Evolutionary conservation across 2,113 vertebrate species (phyloP).

Genomic region (Gallinago paraguaiae): DNA sequence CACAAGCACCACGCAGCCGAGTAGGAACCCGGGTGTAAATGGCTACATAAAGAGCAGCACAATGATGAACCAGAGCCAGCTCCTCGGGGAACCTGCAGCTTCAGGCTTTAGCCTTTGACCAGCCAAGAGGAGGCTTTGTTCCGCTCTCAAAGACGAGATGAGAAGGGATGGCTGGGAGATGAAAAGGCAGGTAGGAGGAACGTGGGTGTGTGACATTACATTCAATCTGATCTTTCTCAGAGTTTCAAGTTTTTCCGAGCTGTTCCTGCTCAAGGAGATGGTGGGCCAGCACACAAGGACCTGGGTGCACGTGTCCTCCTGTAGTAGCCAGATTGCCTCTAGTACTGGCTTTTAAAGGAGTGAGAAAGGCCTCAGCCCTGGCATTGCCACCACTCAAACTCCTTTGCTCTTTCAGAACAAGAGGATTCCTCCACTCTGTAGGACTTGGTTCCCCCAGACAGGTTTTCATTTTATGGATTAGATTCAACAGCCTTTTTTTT

Average conservation of each 20-base stretch:
- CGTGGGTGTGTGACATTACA: background rate
- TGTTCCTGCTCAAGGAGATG: background rate
- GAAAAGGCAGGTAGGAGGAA: background rate
- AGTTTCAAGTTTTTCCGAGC: background rate
- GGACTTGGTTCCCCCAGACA: background rate
- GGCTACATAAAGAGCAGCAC: background rate
- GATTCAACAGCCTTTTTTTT: background rate
- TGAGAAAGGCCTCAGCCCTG: background rate
- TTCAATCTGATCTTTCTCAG: background rate
- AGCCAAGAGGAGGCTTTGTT: background rate
- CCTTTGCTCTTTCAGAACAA: background rate
- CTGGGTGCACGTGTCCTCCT: background rate
- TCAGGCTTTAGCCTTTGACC: fast-evolving
- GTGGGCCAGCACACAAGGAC: background rate
- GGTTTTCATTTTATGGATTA: background rate
- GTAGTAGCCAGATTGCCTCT: background rate
- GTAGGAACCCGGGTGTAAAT: background rate
- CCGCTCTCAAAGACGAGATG: background rate
- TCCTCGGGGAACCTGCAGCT: background rate
- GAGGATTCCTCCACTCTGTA: background rate
- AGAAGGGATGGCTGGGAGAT: background rate
- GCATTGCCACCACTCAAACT: background rate
- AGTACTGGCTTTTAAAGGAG: background rate
- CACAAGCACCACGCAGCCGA: fast-evolving
- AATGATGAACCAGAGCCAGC: background rate